These are phyloP conservation scores for Esox niger DNA, from an alignment of 2,113 vertebrate species.

Conservation along the genomic window DNA sequence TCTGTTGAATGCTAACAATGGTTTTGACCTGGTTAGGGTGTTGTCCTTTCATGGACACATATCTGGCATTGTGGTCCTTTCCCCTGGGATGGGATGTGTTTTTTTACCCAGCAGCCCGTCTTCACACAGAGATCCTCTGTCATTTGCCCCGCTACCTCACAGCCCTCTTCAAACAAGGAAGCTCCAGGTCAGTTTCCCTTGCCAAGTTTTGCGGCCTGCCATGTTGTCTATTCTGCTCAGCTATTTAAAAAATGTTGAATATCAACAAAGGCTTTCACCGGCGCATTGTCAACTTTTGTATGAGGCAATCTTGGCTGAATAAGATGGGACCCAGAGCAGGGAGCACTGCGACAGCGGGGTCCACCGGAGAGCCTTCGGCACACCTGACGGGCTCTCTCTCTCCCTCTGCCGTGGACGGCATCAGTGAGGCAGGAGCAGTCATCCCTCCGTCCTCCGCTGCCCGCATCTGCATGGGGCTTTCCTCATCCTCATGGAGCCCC, in stretches of 20 bases:
- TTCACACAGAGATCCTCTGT: slow-evolving; percentile 51
- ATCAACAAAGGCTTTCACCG: slow-evolving; percentile 98
- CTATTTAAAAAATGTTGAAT: slow-evolving; percentile 99
- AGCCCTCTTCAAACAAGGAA: slow-evolving; percentile 72
- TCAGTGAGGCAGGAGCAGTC: slow-evolving; percentile 27
- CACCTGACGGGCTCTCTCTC: slow-evolving; percentile 50
- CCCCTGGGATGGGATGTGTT: slow-evolving; percentile 56
- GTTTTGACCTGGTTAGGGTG: slow-evolving; percentile 42
- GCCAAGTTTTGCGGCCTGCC: slow-evolving; percentile 93
- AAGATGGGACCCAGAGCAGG: slow-evolving; percentile 83
- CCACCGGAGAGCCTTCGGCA: slow-evolving; percentile 50
- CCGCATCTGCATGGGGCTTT: slow-evolving; percentile 13
- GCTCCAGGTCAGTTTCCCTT: slow-evolving; percentile 89
- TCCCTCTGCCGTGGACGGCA: slow-evolving; percentile 33
- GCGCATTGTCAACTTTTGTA: slow-evolving; percentile 98
- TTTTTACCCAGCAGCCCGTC: slow-evolving; percentile 55
- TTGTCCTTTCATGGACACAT: slow-evolving; percentile 60
- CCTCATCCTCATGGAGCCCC: no score
- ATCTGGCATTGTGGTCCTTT: slow-evolving; percentile 46
- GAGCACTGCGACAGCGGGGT: slow-evolving; percentile 67
- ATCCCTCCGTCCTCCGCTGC: slow-evolving; percentile 21
- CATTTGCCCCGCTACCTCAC: slow-evolving; percentile 50
- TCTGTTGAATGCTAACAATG: slow-evolving; percentile 47
- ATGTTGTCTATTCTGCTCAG: slow-evolving; percentile 97
- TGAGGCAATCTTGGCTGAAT: slow-evolving; percentile 98